These are phyloP conservation scores for Catocala fraxini DNA, from an alignment of 2,888 invertebrate genomes.

Conservation along the genomic window DNA sequence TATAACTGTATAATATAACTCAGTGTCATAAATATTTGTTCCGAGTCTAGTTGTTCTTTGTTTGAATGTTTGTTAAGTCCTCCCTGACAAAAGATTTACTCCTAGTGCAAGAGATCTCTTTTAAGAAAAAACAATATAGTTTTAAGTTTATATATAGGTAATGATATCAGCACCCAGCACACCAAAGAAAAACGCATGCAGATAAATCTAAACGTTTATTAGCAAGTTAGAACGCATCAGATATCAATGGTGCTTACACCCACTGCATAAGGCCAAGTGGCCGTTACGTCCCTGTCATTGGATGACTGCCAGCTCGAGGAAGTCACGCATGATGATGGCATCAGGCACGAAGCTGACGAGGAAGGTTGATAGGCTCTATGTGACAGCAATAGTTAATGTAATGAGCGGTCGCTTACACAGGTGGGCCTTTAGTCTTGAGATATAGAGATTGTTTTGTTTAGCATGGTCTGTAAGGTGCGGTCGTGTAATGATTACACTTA, in stretches of 20 bases:
- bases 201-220: conserved; percentile 13
- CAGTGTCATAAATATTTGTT: too few relatives aligned
- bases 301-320: conserved; percentile 32
- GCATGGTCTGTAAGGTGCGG: too few relatives aligned
- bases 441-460: too few relatives aligned
- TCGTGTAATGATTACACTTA: too few relatives aligned
- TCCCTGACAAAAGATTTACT: too few relatives aligned
- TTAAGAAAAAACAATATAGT: too few relatives aligned
- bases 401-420: conserved; percentile 30
- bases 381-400: conserved; percentile 31
- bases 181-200: neutral
- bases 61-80: too few relatives aligned
- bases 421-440: conserved; percentile 18
- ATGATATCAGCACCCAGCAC: too few relatives aligned
- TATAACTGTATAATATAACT: too few relatives aligned
- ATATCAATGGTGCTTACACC: conserved; percentile 18
- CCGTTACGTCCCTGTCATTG: conserved; percentile 23
- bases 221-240: conserved; percentile 12
- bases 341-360: conserved; percentile 48
- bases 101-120: too few relatives aligned
- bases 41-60: too few relatives aligned
- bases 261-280: conserved; percentile 15
- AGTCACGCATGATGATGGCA: conserved; percentile 48
- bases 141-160: too few relatives aligned
- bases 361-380: conserved; percentile 35